These are phyloP conservation scores for Cichlasoma orientale DNA, from an alignment of 2,797 vertebrate genomes.

Conservation along the genomic window DNA sequence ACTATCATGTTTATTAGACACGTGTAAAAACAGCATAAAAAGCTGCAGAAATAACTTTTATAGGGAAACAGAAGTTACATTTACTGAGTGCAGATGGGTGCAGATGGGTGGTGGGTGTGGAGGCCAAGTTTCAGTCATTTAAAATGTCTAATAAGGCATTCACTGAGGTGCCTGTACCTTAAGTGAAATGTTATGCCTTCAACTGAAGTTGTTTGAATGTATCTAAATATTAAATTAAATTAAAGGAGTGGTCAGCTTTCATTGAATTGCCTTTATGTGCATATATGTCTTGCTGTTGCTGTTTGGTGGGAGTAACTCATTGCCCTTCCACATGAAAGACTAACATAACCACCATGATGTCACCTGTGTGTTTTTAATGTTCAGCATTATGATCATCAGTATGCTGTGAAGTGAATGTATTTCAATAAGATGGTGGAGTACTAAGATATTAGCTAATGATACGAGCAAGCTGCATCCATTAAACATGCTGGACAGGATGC, in stretches of 20 bases:
- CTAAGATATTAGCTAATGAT: neutral
- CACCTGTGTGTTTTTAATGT: neutral
- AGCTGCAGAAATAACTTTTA: too few species aligned
- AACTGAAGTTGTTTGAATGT: neutral
- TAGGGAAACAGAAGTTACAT: too few species aligned
- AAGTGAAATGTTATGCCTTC: neutral
- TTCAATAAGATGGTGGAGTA: neutral
- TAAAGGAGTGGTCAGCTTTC: neutral
- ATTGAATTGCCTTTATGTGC: neutral
- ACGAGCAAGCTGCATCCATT: too few species aligned
- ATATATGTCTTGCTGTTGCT: neutral
- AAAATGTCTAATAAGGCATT: too few species aligned
- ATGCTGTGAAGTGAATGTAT: neutral
- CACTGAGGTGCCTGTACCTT: too few species aligned
- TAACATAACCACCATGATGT: fast-evolving
- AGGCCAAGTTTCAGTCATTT: too few species aligned
- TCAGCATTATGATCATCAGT: neutral
- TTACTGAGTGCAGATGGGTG: too few species aligned
- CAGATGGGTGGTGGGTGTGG: too few species aligned
- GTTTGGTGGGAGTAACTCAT: too few species aligned
- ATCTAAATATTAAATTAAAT: neutral
- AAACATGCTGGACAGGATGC: too few species aligned
- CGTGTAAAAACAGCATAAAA: too few species aligned
- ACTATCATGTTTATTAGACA: too few species aligned
- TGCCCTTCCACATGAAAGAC: neutral